A percentile compares a stretch with the other conserved stretches of the same genome.
These are phyloP conservation scores for Drosophila borealis DNA, from an alignment of 2,888 invertebrate genomes.

Conservation along the genomic window DNA sequence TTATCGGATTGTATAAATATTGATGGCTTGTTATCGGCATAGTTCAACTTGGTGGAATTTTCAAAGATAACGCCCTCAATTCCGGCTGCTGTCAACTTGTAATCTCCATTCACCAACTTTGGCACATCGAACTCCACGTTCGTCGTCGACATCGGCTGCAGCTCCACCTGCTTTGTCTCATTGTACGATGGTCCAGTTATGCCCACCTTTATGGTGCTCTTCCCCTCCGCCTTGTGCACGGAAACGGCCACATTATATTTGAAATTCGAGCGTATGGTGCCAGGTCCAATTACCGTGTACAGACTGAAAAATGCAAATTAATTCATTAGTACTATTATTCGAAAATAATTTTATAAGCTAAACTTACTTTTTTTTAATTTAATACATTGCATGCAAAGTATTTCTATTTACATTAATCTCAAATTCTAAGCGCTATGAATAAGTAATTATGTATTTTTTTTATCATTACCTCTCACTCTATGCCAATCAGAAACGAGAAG, in stretches of 20 bases:
- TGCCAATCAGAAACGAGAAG: not conserved
- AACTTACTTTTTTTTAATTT: no score
- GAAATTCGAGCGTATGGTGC: conserved; percentile 92
- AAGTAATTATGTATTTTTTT: no score
- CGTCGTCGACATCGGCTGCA: conserved; percentile 90
- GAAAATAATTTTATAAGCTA: no score
- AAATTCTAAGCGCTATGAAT: no score
- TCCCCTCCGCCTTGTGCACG: conserved; percentile 83
- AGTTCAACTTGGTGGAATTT: conserved; percentile 90
- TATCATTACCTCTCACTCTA: conserved; percentile 9
- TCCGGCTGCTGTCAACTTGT: conserved; percentile 85
- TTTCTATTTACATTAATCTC: no score
- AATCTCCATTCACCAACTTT: conserved; percentile 69
- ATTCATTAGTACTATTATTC: not conserved
- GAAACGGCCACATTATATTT: conserved; percentile 93
- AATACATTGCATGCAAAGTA: no score
- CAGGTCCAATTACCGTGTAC: conserved; percentile 93
- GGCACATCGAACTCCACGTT: conserved; percentile 90
- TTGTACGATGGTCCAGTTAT: conserved; percentile 90
- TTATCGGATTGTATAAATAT: conserved; percentile 96
- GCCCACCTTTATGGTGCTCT: conserved; percentile 88
- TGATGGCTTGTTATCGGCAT: conserved; percentile 89
- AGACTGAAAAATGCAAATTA: conserved; percentile 53
- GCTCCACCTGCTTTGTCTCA: conserved; percentile 89
- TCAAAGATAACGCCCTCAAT: conserved; percentile 90